These are phyloP conservation scores for Enteromius viviparus DNA, from an alignment of 2,797 vertebrate genomes.

Conservation along the genomic window DNA sequence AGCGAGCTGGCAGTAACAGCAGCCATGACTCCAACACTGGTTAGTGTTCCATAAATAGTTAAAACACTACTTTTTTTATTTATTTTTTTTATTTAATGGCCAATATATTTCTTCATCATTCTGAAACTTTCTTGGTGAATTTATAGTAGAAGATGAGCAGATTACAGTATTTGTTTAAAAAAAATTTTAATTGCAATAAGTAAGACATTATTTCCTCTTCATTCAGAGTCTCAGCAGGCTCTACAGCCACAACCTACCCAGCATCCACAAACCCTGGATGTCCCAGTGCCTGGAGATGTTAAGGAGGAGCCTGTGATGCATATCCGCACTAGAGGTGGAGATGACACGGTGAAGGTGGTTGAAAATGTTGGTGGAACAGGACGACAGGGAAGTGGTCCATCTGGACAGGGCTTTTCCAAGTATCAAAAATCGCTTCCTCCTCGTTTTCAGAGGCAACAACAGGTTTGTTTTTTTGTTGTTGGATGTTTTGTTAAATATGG, in stretches of 20 bases:
- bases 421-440: conserved; percentile 95
- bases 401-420: conserved; percentile 87
- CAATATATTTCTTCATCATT: background rate
- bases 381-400: conserved; percentile 77
- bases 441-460: conserved; percentile 93
- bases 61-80: too few relatives aligned
- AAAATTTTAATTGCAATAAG: background rate
- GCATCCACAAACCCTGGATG: conserved; percentile 67
- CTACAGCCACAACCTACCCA: conserved; percentile 68
- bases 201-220: conserved; percentile 9
- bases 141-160: background rate
- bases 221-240: conserved; percentile 76
- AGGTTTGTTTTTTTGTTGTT: conserved; percentile 71
- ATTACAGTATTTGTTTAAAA: background rate
- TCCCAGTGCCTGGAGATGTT: conserved; percentile 68
- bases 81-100: background rate
- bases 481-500: background rate
- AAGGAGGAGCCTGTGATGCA: conserved; percentile 74
- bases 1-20: conserved; percentile 83
- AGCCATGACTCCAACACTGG: conserved; percentile 85
- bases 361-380: conserved; percentile 73
- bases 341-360: conserved; percentile 77
- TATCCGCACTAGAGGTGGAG: conserved; percentile 70
- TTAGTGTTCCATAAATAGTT: conserved; percentile 57
- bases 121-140: background rate